Percentiles rank a stretch among this genome's conserved stretches.
Conservation (phyloP, 2,113 vertebrate species). For the Seriola quinqueradiata region DNA sequence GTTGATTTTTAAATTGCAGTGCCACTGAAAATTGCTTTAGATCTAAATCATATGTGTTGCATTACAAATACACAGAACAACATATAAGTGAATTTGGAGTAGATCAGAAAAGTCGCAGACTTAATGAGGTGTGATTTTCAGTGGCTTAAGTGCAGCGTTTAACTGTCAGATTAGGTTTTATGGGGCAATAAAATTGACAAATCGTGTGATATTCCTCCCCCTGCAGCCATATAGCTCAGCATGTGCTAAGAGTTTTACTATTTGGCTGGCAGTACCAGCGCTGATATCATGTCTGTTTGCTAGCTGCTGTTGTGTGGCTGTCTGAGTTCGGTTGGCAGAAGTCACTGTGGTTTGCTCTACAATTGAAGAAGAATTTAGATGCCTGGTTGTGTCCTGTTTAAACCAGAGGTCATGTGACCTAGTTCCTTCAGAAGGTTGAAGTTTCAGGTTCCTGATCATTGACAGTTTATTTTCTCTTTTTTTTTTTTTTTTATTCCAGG, state of each 20-base stretch:
- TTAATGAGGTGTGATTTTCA: slow-evolving; percentile 58
- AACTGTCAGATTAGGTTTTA: slow-evolving; percentile 63
- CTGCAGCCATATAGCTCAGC: slow-evolving; percentile 51
- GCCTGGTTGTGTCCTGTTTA: slow-evolving; percentile 6
- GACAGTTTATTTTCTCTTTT: neutral
- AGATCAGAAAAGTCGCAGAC: slow-evolving; percentile 38
- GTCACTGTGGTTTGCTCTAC: slow-evolving; percentile 39
- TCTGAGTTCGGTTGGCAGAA: slow-evolving; percentile 46
- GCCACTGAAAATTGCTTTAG: neutral
- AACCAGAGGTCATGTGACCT: neutral
- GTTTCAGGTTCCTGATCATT: neutral
- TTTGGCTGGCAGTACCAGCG: slow-evolving; percentile 41
- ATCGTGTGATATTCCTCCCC: slow-evolving; percentile 59
- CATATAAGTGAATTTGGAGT: slow-evolving; percentile 11
- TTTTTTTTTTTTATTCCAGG: slow-evolving; percentile 74
- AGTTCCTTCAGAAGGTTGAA: neutral
- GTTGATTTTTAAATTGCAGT: neutral
- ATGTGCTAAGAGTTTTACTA: slow-evolving; percentile 63
- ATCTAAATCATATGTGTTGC: neutral
- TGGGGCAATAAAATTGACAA: slow-evolving; percentile 52
- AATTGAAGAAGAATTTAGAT: slow-evolving; percentile 40
- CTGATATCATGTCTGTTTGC: slow-evolving; percentile 72
- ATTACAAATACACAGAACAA: neutral
- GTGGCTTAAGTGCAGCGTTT: slow-evolving; percentile 63
- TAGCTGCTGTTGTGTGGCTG: slow-evolving; percentile 34